Evolutionary conservation across 2,888 invertebrate genomes (phyloP).

Genomic region (Hypercompe scribonia): DNA sequence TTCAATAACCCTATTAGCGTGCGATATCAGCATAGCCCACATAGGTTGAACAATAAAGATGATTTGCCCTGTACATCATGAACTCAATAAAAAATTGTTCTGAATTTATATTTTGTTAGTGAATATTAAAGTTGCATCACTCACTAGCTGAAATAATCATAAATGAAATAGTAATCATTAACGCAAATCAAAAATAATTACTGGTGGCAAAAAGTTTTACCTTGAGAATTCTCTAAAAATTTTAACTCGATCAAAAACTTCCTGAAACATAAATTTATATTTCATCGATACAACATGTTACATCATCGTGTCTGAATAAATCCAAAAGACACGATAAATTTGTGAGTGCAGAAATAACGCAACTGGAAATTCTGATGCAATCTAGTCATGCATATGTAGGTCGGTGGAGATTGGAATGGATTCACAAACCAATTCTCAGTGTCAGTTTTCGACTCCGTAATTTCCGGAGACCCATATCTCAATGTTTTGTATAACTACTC

Average conservation of each 20-base stretch:
- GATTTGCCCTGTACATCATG: neutral
- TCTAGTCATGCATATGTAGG: neutral
- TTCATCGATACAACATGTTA: too few relatives aligned
- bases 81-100: neutral
- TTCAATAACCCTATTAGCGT: too few relatives aligned
- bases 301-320: too few relatives aligned
- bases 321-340: neutral
- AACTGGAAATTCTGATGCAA: neutral
- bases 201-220: too few relatives aligned
- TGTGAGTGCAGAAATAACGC: neutral
- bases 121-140: too few relatives aligned
- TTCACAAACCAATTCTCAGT: neutral
- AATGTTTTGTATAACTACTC: neutral
- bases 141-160: too few relatives aligned
- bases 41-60: neutral
- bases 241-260: too few relatives aligned
- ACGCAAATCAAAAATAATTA: too few relatives aligned
- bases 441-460: neutral
- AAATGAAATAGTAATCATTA: too few relatives aligned
- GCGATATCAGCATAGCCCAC: neutral
- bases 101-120: too few relatives aligned
- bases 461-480: constrained; percentile 1
- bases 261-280: too few relatives aligned
- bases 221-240: too few relatives aligned
- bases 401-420: neutral